Evolutionary conservation across 1,140 invertebrate species (phyloP).

Genomic region (Heterodera schachtii): DNA sequence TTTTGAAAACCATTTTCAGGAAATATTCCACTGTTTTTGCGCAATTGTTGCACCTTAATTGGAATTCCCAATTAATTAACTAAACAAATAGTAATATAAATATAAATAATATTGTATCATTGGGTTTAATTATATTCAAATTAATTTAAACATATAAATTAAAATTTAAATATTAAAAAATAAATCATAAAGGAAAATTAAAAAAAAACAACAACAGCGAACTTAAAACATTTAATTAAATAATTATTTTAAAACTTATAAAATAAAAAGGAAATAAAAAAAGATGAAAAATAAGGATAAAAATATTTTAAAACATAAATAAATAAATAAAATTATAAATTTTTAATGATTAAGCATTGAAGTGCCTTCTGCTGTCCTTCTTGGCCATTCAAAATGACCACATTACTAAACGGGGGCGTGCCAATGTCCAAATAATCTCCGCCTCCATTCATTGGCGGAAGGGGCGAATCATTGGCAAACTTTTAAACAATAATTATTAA

Average conservation of each 20-base stretch:
- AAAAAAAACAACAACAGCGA: no score
- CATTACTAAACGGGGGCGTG: background rate
- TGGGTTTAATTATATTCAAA: background rate
- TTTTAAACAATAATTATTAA: background rate
- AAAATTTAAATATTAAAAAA: background rate
- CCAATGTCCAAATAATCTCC: background rate
- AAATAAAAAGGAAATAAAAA: no score
- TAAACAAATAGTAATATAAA: background rate
- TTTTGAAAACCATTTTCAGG: background rate
- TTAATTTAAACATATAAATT: background rate
- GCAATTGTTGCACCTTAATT: background rate
- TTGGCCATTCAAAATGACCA: slow-evolving; percentile 7
- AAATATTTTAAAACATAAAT: no score
- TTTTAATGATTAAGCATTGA: no score
- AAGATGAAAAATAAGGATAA: no score
- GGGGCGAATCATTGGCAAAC: background rate
- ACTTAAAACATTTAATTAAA: no score
- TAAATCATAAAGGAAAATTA: no score
- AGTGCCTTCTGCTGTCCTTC: background rate
- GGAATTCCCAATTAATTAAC: background rate
- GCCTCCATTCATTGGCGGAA: background rate
- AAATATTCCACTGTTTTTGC: background rate
- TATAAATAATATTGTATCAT: no score
- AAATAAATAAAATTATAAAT: no score
- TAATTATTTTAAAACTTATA: no score